Evolutionary conservation across 2,888 invertebrate species (phyloP), one percentile per base, ranked within the genome.

Genomic region (Antheraea assamensis): DNA sequence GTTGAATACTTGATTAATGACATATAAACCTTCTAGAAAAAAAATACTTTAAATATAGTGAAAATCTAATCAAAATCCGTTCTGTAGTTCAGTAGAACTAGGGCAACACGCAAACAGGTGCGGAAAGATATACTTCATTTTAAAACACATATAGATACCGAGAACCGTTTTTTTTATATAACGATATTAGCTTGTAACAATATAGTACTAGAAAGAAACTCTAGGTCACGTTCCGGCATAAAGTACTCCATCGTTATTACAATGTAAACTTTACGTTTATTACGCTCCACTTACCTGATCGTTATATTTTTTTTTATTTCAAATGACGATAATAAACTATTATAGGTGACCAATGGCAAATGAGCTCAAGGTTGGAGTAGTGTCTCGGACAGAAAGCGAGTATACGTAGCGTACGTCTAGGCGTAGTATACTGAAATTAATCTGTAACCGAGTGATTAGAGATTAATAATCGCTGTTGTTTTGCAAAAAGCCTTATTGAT

Each of bases 301-400:
- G 74, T 76, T 80, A 77, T 72, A 74, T 76, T 75, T 73, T n/a
- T n/a, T n/a, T 73, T 66, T 64, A 64, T 64, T 64, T 30, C 15
- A 21, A 64, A 64, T 72, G 35, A 55, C 70, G 70, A 30, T 72
- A 70, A 73, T 61, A 71, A 66, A 73, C 35, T 66, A 66, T 74
- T 74, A 74, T 71, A 71, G 74, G 75, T 77, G 71, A 27, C 71
- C 74, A 82, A 82, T 81, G 80, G 74, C 74, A 82, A 83, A 64
- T 30, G 61, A 64, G 61, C 10, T 64, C 61, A 64, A 64, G 61
- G 61, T 64, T 64, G 58, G 24, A 24, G 58, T n/a, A 55, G 55
- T 58, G 3, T 58, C 24, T 58, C 24, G 8, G 58, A 58, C 24
- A 24, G 24, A 24, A 24, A n/a, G 52, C 52, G 3, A 21, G 52